phyloP scores from a whole-genome alignment of 2,113 vertebrate genomes.

The Daboia siamensis region DNA sequence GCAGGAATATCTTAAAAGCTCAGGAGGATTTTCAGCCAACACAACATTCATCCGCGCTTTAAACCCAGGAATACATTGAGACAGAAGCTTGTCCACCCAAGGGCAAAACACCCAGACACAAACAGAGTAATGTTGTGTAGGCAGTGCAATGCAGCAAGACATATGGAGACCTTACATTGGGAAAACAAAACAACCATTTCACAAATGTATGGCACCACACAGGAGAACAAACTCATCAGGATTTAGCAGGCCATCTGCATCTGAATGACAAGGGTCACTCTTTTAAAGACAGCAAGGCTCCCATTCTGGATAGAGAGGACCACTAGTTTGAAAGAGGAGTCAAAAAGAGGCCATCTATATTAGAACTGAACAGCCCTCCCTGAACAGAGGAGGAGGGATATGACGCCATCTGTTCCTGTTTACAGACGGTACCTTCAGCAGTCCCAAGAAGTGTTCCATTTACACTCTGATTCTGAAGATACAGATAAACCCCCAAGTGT shows the following conservation, averaged over 20 bases:
- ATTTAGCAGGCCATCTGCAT: not conserved
- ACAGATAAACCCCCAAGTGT: not conserved
- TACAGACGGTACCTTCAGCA: no score
- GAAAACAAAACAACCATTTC: not conserved
- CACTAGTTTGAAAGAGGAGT: not conserved
- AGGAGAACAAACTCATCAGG: not conserved
- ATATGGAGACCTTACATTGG: not conserved
- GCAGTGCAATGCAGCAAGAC: not conserved
- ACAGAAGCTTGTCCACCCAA: not conserved
- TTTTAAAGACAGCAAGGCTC: not conserved
- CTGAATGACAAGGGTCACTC: not conserved
- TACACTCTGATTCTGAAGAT: not conserved
- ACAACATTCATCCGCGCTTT: not conserved
- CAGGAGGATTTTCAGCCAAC: not conserved
- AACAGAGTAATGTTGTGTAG: not conserved
- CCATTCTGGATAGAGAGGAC: not conserved
- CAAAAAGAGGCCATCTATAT: not conserved
- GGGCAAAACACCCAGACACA: not conserved
- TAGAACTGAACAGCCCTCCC: not conserved
- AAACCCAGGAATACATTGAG: not conserved
- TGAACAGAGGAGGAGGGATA: not conserved
- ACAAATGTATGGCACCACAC: not conserved
- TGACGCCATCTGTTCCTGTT: not conserved
- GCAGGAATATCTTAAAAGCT: not conserved
- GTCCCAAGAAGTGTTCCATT: not conserved